Evolutionary conservation across 2,797 vertebrate genomes (phyloP), one percentile per base, ranked within the genome.

Genomic region (Eutrigla gurnardus): DNA sequence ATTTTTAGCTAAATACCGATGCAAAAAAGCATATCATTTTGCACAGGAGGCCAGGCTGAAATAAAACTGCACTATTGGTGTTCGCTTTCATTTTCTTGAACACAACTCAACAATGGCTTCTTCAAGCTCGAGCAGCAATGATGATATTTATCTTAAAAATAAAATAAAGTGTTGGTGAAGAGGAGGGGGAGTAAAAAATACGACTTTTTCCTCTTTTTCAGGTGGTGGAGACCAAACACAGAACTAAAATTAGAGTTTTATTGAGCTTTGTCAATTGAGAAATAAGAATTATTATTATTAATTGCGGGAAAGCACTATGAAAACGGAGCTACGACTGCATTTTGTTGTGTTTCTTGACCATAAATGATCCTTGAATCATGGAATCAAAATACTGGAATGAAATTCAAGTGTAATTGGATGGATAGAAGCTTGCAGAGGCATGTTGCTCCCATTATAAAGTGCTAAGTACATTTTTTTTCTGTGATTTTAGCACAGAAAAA

Each of bases 401-500:
- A 60, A 12, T 25, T 55, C 66, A 17, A 75, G 67, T 59, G 49
- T 52, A 79, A 75, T 47, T 67, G 65, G 67, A 84, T 73, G 65
- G 55, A 15, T 33, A 43, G 50, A 68, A 45, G 68, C 59, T 77
- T 70, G 49, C 42, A 68, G 55, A 75, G 39, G 49, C 69, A 69
- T 63, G 54, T 39, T 8, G 18, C 75, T 75, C 55, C 68, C 58
- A 85, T 83, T 81, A 63, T 60, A 57, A 17, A 59, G 61, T 36
- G 74, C 75, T 8, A 70, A 43, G 55, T 72, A 79, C 80, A 84
- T 25, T 25, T 25, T 25, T 25, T 2, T 2, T 2, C 25, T 77
- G 8, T 80, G 57, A 33, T 45, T 84, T 79, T 79, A 65, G 63
- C 45, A 61, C 47, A 10, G 54, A 72, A 80, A 78, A 52, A 43